phyloP scores from a whole-genome alignment of 2,888 invertebrate species.

The Octonoba sinensis region DNA sequence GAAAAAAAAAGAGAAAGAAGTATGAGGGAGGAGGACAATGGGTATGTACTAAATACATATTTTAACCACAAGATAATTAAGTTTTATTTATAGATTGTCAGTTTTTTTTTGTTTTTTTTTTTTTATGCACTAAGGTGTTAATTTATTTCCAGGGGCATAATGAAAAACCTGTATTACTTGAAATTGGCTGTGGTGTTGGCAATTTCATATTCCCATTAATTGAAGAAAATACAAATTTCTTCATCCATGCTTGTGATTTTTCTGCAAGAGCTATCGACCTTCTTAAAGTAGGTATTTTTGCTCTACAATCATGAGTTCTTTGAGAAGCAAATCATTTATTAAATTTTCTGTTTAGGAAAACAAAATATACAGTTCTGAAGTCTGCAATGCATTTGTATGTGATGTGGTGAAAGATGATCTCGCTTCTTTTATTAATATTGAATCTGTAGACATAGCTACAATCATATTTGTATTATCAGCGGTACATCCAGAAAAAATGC shows the following conservation, averaged over 20 bases:
- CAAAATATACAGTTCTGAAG: slow-evolving; percentile 77
- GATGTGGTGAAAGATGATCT: slow-evolving; percentile 84
- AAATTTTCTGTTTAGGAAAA: slow-evolving; percentile 69
- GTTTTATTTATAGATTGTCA: too few species aligned
- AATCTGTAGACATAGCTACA: slow-evolving; percentile 82
- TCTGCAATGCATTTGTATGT: slow-evolving; percentile 84
- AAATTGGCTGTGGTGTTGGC: slow-evolving; percentile 94
- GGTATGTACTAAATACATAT: too few species aligned
- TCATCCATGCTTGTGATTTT: slow-evolving; percentile 91
- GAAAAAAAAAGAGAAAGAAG: too few species aligned
- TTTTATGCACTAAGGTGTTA: too few species aligned
- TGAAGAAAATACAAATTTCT: slow-evolving; percentile 79
- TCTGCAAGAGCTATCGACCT: slow-evolving; percentile 91
- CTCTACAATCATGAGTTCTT: neutral
- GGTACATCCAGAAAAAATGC: slow-evolving; percentile 88
- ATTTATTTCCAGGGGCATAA: slow-evolving; percentile 13
- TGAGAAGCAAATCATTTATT: neutral
- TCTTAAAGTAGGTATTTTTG: slow-evolving; percentile 75
- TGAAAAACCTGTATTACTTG: slow-evolving; percentile 75
- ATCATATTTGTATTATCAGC: slow-evolving; percentile 96
- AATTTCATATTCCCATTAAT: slow-evolving; percentile 94
- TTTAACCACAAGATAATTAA: too few species aligned
- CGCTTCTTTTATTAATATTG: slow-evolving; percentile 73
- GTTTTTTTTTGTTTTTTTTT: too few species aligned
- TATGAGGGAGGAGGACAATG: too few species aligned